Evolutionary conservation across 37 sponge, comb jelly and placozoan genomes (phyloP), one percentile per base, ranked within the genome.

Genomic region (Geodia barretti): DNA sequence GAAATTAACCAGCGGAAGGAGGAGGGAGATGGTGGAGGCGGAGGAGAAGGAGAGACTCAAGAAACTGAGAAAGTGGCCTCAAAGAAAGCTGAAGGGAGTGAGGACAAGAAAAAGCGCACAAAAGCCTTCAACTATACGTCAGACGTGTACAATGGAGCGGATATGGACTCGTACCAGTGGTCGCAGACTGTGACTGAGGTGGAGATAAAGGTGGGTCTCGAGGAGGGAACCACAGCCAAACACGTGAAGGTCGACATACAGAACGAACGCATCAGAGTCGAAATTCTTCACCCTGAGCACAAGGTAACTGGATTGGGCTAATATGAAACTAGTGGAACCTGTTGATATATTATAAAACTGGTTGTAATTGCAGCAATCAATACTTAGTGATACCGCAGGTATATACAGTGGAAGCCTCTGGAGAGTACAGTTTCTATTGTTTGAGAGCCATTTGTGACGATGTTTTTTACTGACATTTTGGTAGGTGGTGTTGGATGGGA

Each of bases 81-180:
- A 19, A 32, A 4, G 73, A 35, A 39, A 41, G 24, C 43, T 3
- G 67, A n/a, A 39, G 68, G 19, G 31, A 30, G 2, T 7, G 47
- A 36, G 17, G 38, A 39, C 5, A 42, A 43, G 74, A 41, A 1
- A 36, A 37, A 71, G 72, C 32, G 14, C 43, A 84, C 33, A 60
- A 54, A 38, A 28, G 61, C 85, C 17, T 20, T 36, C 25, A 61
- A 79, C 20, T 54, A 62, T 11, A 39, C 71, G 14, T 87, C 88
- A 23, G 98, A 97, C 62, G 81, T 83, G 1, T 95, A 88, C 69
- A 97, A 97, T 77, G 98, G 98, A 29, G 90, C 84, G 1, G 87
- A 76, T 39, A 88, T 87, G 60, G 93, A 95, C 1, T 69, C 80
- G 64, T 97, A 95, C 83, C 84, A 78, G 39, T 97, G 98, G 98